phyloP scores from a whole-genome alignment of 2,888 invertebrate species.

The Epinotia bilunana region DNA sequence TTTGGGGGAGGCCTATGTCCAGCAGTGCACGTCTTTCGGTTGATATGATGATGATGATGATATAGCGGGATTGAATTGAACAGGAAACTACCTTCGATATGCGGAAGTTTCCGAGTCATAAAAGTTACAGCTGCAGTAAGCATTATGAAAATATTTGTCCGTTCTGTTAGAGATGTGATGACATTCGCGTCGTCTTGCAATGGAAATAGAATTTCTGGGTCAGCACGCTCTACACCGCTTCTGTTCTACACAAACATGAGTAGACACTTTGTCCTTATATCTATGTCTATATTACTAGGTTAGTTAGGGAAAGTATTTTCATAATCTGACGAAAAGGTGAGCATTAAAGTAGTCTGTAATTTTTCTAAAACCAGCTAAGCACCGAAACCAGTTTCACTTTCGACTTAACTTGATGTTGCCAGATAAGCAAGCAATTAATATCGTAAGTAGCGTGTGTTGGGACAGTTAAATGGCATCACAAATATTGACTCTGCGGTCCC shows the following conservation, averaged over 20 bases:
- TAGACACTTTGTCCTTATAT: conserved; percentile 6
- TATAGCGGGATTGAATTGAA: conserved; percentile 15
- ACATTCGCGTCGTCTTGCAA: conserved; percentile 22
- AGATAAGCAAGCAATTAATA: conserved; percentile 65
- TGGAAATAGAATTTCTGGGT: conserved; percentile 38
- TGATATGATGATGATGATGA: no score
- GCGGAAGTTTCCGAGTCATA: conserved; percentile 22
- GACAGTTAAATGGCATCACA: conserved; percentile 75
- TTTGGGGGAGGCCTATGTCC: no score
- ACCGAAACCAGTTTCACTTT: conserved; percentile 28
- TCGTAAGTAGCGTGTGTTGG: conserved; percentile 58
- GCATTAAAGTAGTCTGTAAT: background rate
- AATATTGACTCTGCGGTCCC: conserved; percentile 75
- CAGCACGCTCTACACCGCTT: conserved; percentile 21
- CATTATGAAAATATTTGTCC: conserved; percentile 40
- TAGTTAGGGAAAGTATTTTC: background rate
- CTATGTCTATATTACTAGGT: background rate
- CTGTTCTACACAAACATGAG: background rate
- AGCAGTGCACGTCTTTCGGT: no score
- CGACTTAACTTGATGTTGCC: conserved; percentile 47
- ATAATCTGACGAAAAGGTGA: background rate
- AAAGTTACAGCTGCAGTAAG: conserved; percentile 32
- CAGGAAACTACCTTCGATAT: conserved; percentile 13
- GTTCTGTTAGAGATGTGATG: conserved; percentile 26
- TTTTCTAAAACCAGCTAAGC: background rate